These are phyloP conservation scores for Sanderia malayensis DNA, from an alignment of 30 jellyfish, hydroid and myxozoan species.

Conservation along the genomic window DNA sequence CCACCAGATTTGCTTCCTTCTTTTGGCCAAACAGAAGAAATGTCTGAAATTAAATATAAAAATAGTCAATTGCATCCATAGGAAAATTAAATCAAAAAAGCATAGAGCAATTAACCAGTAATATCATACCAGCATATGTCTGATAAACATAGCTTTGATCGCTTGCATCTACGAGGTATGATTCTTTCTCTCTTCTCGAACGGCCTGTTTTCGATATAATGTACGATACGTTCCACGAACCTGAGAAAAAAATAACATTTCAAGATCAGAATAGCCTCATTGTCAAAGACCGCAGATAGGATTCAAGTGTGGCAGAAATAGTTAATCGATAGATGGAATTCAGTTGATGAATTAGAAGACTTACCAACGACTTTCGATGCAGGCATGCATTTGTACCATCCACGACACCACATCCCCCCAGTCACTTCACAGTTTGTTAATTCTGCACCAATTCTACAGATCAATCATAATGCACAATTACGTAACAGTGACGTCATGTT, in stretches of 20 bases:
- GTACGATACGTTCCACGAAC: conserved; percentile 80
- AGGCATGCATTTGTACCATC: conserved; percentile 71
- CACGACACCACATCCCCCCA: conserved; percentile 27
- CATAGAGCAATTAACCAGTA: too few relatives aligned
- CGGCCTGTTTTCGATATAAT: conserved; percentile 81
- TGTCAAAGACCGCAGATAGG: too few relatives aligned
- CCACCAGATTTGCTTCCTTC: conserved; percentile 89
- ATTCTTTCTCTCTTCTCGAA: conserved; percentile 49
- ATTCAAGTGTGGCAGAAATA: too few relatives aligned
- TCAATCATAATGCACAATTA: not conserved
- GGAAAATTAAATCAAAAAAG: too few relatives aligned
- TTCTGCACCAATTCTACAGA: conserved; percentile 74
- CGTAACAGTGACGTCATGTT: too few relatives aligned
- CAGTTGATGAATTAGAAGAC: too few relatives aligned
- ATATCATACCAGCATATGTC: conserved; percentile 87
- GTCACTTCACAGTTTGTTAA: conserved; percentile 17
- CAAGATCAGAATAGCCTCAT: too few relatives aligned
- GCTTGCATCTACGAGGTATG: conserved; percentile 55
- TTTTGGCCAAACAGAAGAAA: conserved; percentile 56
- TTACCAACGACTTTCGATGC: conserved; percentile 68
- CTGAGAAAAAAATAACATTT: conserved; percentile 19
- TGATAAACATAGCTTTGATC: conserved; percentile 74
- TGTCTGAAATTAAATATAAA: conserved; percentile 38
- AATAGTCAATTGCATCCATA: too few relatives aligned
- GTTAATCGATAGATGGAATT: too few relatives aligned